Percentiles rank a stretch among this genome's conserved stretches.
phyloP scores from a whole-genome alignment of 2,888 invertebrate species.

The Hirtodrosophila alboralis region DNA sequence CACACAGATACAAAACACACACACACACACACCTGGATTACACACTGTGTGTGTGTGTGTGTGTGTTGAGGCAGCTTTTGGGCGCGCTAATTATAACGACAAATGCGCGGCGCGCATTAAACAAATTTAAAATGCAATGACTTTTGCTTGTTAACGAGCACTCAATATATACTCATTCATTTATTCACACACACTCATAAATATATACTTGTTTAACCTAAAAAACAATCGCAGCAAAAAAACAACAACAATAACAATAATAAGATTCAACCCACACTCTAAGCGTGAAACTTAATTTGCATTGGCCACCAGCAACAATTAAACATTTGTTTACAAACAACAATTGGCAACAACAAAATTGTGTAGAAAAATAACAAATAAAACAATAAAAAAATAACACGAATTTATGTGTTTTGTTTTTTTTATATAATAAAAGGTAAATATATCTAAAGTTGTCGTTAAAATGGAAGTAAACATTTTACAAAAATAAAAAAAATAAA shows the following conservation, averaged over 20 bases:
- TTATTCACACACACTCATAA: conserved; percentile 5
- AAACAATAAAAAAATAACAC: conserved; percentile 40
- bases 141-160: conserved; percentile 70
- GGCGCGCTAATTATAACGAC: conserved; percentile 64
- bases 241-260: conserved; percentile 35
- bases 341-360: conserved; percentile 25
- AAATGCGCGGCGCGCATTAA: conserved; percentile 66
- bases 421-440: conserved; percentile 5
- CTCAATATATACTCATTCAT: conserved; percentile 37
- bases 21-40: conserved; percentile 5
- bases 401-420: conserved; percentile 16
- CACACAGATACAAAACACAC: conserved; percentile 11
- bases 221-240: conserved; percentile 42
- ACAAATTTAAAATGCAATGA: conserved; percentile 74
- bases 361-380: conserved; percentile 11
- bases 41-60: too few species aligned
- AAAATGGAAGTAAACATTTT: too few species aligned
- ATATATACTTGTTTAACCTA: conserved; percentile 64
- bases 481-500: too few species aligned
- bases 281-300: conserved; percentile 54
- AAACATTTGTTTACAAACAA: conserved; percentile 72
- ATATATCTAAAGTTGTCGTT: too few species aligned
- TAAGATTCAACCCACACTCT: conserved; percentile 62
- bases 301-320: conserved; percentile 70
- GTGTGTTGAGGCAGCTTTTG: conserved; percentile 25